Evolutionary conservation across 64 coral and sea anemone genomes (phyloP), one percentile per base, ranked within the genome.

Genomic region (Astreopora myriophthalma): DNA sequence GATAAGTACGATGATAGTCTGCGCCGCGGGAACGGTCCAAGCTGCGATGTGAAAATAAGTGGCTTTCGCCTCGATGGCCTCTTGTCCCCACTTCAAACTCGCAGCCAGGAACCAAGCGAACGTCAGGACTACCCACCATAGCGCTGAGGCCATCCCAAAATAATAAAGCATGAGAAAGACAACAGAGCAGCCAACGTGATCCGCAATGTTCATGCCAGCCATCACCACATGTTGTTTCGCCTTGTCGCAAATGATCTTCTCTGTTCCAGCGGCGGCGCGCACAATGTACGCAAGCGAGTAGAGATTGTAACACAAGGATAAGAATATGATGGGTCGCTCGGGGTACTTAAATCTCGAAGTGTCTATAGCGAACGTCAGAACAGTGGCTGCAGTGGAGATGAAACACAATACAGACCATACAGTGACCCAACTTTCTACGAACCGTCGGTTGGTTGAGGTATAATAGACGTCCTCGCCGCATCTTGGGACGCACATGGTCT

Each of bases 91-190:
- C 34, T 98, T 98, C 32, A 94, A 48, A 24, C 92, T 92, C 8
- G 96, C 96, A 10, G 96, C 88, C 9, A 98, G 76, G 82, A 98
- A 98, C 92, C 92, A 98, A 17, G 96, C 91, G 8, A 98, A 63
- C 20, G 96, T 98, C n/a, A 98, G 69, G 16, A 91, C 75, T 2
- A 98, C 96, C 96, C 96, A 98, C 96, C 96, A 98, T 0, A 98
- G 77, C 3, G 96, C 96, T 26, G 96, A 98, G 40, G 96, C 96
- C 96, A 98, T 98, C 36, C 96, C 96, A 48, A 98, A 98, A 89
- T 98, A 98, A 94, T 98, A 98, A 52, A 98, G 87, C 93, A 98
- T 86, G 17, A 98, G 40, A 73, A 98, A 98, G 34, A 98, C 96
- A 68, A 94, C 91, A 63, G 96, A 92, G 75, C 96, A 98, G 76